Percentiles rank a stretch among this genome's conserved stretches.
phyloP scores from a whole-genome alignment of 2,113 vertebrate species.

The Cisticola juncidis region DNA sequence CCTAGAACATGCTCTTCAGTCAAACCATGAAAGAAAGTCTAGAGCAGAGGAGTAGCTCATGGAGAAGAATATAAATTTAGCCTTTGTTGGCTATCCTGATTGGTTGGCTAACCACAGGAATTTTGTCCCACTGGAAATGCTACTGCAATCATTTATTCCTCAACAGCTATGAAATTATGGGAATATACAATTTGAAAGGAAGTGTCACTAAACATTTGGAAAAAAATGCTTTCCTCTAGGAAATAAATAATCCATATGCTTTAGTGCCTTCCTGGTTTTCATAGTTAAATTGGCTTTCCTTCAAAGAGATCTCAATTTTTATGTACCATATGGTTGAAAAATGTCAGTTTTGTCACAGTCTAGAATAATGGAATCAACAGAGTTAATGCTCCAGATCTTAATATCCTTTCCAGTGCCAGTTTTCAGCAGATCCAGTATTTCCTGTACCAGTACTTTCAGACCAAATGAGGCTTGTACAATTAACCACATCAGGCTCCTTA shows the following conservation, averaged over 20 bases:
- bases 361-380: background rate
- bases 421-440: background rate
- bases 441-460: background rate
- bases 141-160: background rate
- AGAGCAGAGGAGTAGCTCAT: background rate
- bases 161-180: background rate
- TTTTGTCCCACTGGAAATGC: background rate
- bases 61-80: background rate
- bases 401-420: background rate
- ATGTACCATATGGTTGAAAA: background rate
- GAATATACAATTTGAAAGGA: background rate
- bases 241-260: background rate
- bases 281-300: background rate
- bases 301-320: background rate
- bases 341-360: background rate
- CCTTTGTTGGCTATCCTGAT: background rate
- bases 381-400: background rate
- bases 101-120: background rate
- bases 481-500: background rate
- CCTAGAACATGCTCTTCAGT: background rate
- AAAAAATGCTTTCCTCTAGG: background rate
- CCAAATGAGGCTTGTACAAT: background rate
- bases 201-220: background rate
- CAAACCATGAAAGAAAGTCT: background rate
- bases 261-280: background rate